Conservation (phyloP, 2,113 vertebrate genomes). For the Sorex araneus region DNA sequence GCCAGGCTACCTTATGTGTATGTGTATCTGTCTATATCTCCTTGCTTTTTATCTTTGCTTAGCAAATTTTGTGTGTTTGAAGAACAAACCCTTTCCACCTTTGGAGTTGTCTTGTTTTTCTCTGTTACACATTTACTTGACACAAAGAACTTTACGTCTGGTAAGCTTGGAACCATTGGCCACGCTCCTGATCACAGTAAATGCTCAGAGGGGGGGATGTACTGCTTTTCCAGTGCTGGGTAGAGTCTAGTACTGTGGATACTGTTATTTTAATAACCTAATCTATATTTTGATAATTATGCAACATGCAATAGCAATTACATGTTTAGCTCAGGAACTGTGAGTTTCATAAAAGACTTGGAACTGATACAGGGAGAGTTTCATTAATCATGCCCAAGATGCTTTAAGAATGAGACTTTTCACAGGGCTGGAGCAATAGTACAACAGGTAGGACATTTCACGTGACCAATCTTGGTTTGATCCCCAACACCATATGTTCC, state of each 20-base stretch:
- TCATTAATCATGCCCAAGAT: too few species aligned
- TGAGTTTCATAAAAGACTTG: background rate
- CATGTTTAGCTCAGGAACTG: background rate
- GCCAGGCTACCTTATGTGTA: too few species aligned
- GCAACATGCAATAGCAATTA: background rate
- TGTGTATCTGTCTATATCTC: background rate
- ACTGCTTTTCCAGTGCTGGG: background rate
- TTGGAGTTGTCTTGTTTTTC: background rate
- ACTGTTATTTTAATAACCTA: background rate
- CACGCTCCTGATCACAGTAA: background rate
- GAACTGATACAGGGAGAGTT: too few species aligned
- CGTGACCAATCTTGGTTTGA: too few species aligned
- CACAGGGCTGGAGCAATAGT: too few species aligned
- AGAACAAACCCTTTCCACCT: background rate
- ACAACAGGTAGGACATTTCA: too few species aligned
- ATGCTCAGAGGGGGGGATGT: background rate
- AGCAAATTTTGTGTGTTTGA: background rate
- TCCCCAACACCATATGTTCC: too few species aligned
- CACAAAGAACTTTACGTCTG: background rate
- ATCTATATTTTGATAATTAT: background rate
- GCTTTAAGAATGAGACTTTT: too few species aligned
- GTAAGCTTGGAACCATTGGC: background rate
- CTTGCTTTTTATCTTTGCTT: constrained; percentile 12
- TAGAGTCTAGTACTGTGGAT: too few species aligned
- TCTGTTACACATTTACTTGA: constrained; percentile 55